Conservation (phyloP, 2,888 invertebrate species). For the Phyllotreta striolata region DNA sequence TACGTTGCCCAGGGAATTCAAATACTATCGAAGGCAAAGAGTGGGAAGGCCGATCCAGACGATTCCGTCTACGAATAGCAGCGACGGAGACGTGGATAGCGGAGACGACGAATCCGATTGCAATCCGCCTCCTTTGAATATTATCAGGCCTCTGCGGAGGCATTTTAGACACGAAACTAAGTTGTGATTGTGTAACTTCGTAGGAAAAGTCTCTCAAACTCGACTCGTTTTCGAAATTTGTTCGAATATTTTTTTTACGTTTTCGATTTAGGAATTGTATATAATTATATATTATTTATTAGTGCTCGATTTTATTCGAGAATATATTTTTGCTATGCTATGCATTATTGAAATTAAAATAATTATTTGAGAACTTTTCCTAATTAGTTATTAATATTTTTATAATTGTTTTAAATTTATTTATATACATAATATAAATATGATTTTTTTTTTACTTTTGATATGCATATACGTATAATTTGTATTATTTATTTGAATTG, state of each 20-base stretch:
- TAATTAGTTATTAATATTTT: slow-evolving; percentile 21
- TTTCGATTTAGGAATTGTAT: too few species aligned
- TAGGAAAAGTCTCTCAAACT: slow-evolving; percentile 6
- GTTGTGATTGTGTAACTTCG: slow-evolving; percentile 53
- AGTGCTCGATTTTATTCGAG: too few species aligned
- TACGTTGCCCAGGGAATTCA: slow-evolving; percentile 85
- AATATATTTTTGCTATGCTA: too few species aligned
- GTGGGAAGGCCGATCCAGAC: slow-evolving; percentile 69
- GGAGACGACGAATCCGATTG: slow-evolving; percentile 69
- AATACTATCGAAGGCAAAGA: slow-evolving; percentile 70
- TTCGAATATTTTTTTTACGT: too few species aligned
- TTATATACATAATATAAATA: slow-evolving; percentile 18
- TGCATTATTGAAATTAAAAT: neutral
- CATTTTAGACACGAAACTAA: slow-evolving; percentile 70
- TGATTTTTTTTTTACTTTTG: slow-evolving; percentile 37
- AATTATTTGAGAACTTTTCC: slow-evolving; percentile 17
- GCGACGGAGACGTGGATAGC: slow-evolving; percentile 83
- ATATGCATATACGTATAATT: slow-evolving; percentile 36
- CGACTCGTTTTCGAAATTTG: neutral
- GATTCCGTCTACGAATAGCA: slow-evolving; percentile 84
- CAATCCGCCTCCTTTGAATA: slow-evolving; percentile 58
- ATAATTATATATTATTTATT: too few species aligned
- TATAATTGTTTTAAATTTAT: slow-evolving; percentile 25
- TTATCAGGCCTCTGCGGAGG: slow-evolving; percentile 59
- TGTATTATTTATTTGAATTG: slow-evolving; percentile 43